These are phyloP conservation scores for Amblyteles armatorius DNA, from an alignment of 2,888 invertebrate species.

Conservation along the genomic window DNA sequence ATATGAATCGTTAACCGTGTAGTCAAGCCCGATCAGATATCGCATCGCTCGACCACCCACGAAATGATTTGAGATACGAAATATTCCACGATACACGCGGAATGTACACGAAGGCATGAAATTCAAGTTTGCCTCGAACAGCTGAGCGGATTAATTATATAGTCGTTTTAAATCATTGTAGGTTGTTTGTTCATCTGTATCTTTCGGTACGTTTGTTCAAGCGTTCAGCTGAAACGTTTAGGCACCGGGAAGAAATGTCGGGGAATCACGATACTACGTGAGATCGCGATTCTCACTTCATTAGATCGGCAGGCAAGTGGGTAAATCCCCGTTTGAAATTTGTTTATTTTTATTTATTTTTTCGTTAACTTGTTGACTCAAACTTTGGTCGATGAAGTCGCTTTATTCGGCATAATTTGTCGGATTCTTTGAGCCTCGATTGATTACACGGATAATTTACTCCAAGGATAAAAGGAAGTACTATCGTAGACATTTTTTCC, in stretches of 20 bases:
- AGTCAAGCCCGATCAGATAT: slow-evolving; percentile 6
- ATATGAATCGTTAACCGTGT: slow-evolving; percentile 1
- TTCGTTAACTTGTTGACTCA: neutral
- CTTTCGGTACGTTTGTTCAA: neutral
- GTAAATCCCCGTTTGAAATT: neutral
- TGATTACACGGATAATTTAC: neutral
- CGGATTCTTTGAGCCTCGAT: neutral
- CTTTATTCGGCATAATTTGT: neutral
- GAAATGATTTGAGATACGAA: neutral
- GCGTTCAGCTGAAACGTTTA: neutral
- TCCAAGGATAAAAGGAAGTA: neutral
- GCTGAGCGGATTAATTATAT: neutral
- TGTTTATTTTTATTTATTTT: neutral
- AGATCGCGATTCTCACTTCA: neutral
- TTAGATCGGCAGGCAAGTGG: neutral
- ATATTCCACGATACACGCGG: neutral
- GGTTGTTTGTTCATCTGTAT: neutral
- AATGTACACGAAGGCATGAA: neutral
- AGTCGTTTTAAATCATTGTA: neutral
- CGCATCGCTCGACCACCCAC: neutral
- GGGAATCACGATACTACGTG: no score
- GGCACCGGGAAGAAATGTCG: neutral
- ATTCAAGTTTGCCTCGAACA: neutral
- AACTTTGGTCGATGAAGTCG: no score
- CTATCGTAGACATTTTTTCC: neutral